Evolutionary conservation across 2,888 invertebrate species (phyloP), one percentile per base, ranked within the genome.

Genomic region (Clanis bilineata): DNA sequence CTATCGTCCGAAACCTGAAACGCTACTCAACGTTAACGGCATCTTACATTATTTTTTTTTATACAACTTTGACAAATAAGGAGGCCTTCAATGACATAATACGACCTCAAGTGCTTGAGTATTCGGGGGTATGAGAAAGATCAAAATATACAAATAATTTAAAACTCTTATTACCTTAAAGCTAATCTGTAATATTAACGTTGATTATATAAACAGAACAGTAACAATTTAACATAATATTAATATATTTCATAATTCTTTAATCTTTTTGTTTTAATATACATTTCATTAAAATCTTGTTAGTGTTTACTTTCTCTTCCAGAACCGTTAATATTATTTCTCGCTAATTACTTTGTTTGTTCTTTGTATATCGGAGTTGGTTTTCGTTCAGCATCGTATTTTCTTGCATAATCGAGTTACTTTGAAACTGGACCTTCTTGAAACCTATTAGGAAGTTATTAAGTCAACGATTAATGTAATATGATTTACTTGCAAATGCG

Each of bases 381-480:
- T 22, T 18, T 47, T 15, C 41, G 18, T 41, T 25, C 21, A 25
- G 25, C 41, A 41, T 44, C 22, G 18, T 47, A 38, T 47, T 38
- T 45, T 57, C 45, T 36, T 38, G 45, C 15, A 38, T 23, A 47
- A 45, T 38, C 23, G 21, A 38, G 45, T 57, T 45, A 23, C 28
- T 45, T 45, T 45, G 45, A 23, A 45, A 38, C n/a, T 22, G 36
- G 23, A 28, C 51, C 39, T 38, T 57, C 44, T 15, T 15, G 57
- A 22, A 57, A 57, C n/a, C 15, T 57, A 1, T 45, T 4, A 4
- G 41, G 18, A 43, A 5, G 56, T 23, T 57, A 45, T 45, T 45
- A 21, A 5, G n/a, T 23, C 36, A 21, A 18, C 22, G n/a, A 7
- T 9, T 3, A 32, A 32, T 44, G 21, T 25, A 18, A 3, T 22